These are phyloP conservation scores for Caenorhabditis sinica DNA, from an alignment of 2,888 invertebrate genomes.

Conservation along the genomic window DNA sequence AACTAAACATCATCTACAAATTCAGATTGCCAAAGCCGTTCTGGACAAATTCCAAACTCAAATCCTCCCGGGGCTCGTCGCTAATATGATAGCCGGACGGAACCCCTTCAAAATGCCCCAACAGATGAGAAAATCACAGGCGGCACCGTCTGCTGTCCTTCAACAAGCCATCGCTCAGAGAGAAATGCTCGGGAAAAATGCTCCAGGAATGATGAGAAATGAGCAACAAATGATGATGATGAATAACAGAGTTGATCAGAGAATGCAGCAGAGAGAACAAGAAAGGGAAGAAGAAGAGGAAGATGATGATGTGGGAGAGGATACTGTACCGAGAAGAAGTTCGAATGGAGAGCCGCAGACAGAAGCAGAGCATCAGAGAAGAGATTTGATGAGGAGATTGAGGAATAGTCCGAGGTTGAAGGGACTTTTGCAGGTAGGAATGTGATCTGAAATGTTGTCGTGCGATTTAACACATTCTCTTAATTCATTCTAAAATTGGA, in stretches of 20 bases:
- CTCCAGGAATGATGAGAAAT: conserved; percentile 4
- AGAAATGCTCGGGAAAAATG: conserved; percentile 29
- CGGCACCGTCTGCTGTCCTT: conserved; percentile 46
- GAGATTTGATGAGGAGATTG: conserved; percentile 59
- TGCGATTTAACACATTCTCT: too few relatives aligned
- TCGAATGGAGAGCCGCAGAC: conserved; percentile 43
- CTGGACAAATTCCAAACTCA: conserved; percentile 81
- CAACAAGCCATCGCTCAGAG: conserved; percentile 50
- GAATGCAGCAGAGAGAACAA: conserved; percentile 42
- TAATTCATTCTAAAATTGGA: too few relatives aligned
- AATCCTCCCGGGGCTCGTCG: conserved; percentile 80
- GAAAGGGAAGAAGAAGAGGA: conserved; percentile 25
- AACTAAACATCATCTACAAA: too few relatives aligned
- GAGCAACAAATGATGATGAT: conserved; percentile 11
- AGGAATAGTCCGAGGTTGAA: conserved; percentile 68
- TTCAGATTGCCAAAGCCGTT: conserved; percentile 80
- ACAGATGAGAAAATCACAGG: conserved; percentile 65
- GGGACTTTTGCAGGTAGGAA: conserved; percentile 49
- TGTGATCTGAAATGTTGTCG: too few relatives aligned
- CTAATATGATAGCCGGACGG: conserved; percentile 78
- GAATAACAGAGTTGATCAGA: conserved; percentile 36
- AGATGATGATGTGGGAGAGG: conserved; percentile 25
- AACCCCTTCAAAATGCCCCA: conserved; percentile 76
- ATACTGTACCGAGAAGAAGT: conserved; percentile 14
- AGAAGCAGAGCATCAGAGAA: conserved; percentile 51